Evolutionary conservation across 2,888 invertebrate species (phyloP).

Genomic region (Ophion costatus): DNA sequence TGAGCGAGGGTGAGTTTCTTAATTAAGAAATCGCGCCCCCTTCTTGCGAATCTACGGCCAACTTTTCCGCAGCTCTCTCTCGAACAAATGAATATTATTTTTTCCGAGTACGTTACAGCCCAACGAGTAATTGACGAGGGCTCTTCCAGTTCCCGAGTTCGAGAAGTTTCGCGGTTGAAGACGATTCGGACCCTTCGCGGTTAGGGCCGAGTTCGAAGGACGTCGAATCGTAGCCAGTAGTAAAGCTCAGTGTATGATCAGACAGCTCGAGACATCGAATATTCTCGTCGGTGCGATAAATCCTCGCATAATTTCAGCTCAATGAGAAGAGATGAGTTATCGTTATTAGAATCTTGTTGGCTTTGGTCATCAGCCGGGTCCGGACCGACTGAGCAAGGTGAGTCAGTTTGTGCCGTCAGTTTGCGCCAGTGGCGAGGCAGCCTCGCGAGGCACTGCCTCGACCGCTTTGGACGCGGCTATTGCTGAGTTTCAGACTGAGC

Average conservation of each 20-base stretch:
- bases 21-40: conserved; percentile 55
- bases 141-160: background rate
- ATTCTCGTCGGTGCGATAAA: background rate
- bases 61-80: conserved; percentile 12
- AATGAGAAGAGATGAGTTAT: no score
- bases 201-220: background rate
- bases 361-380: no score
- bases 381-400: no score
- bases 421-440: no score
- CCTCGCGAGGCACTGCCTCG: no score
- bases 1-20: conserved; percentile 60
- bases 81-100: conserved; percentile 35
- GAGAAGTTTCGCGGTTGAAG: background rate
- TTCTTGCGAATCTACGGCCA: conserved; percentile 11
- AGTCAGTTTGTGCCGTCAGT: no score
- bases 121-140: background rate
- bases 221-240: conserved; percentile 7
- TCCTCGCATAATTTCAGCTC: no score
- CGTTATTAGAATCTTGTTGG: no score
- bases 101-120: conserved; percentile 4
- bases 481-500: no score
- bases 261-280: background rate
- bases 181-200: no score
- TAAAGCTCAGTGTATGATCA: conserved; percentile 16
- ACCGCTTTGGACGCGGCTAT: no score